Base-by-base conservation (phyloP, 2,888 invertebrate genomes). In the Tortricodes alternella region DNA sequence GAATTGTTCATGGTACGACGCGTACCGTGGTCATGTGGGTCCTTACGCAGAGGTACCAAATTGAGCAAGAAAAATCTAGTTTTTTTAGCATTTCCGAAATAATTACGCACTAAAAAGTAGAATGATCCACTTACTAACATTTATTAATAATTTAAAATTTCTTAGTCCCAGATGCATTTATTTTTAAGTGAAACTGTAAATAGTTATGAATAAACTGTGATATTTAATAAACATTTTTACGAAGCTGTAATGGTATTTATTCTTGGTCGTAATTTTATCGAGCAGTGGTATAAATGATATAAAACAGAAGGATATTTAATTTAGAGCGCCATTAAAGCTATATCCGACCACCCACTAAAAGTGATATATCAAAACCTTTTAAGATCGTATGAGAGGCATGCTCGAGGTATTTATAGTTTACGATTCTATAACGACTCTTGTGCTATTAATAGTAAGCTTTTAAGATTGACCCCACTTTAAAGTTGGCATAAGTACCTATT, bases 281-380 rank as follows among this genome's bases (percentile, higher is more conserved):
- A 15, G 13, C 44, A 4, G 4, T 43, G 49, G 38, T 50, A 44
- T 50, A n/a, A 18, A 34, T 56, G 56, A 56, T 50, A 50, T 50
- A 38, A 56, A 56, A 56, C 56, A 61, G 58, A 62, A 60, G 63
- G 62, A 62, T 65, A 64, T 53, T 48, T 50, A 52, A 58, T 60
- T 58, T 51, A 56, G 55, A 64, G 62, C 62, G 56, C 65, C 66
- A 67, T 71, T 72, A 71, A 64, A 65, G 49, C 49, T 56, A 59
- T 62, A 62, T 64, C 66, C 69, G 72, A 72, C 72, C 73, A 72
- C 72, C 72, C 73, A 70, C 66, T 68, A 65, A 63, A 66, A 60
- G 64, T 68, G 69, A 70, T 70, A 67, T 70, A 68, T 66, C 63
- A 59, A 70, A 55, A 65, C 63, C 62, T 65, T 68, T 62, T 50